A percentile compares a stretch with the other conserved stretches of the same genome.
These are phyloP conservation scores for Sturmia bella DNA, from an alignment of 2,888 invertebrate species.

Conservation along the genomic window DNA sequence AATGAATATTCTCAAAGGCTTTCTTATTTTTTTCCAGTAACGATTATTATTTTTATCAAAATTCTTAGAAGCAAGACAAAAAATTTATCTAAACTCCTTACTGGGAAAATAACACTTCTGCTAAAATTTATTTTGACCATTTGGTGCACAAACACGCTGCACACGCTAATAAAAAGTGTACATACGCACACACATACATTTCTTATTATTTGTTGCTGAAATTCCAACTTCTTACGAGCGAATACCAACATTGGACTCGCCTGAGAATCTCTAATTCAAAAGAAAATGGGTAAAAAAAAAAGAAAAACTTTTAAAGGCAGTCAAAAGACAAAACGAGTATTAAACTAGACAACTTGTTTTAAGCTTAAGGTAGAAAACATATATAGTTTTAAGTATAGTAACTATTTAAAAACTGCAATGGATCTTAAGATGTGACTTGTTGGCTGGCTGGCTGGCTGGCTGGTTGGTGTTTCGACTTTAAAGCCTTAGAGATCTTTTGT, in stretches of 20 bases:
- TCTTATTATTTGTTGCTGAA: slow-evolving; percentile 49
- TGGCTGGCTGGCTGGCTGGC: slow-evolving; percentile 1
- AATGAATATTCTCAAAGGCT: background rate
- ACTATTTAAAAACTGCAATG: slow-evolving; percentile 42
- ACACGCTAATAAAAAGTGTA: background rate
- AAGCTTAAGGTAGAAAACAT: slow-evolving; percentile 12
- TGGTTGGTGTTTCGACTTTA: background rate
- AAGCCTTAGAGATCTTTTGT: slow-evolving; percentile 9
- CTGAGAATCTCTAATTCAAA: slow-evolving; percentile 61
- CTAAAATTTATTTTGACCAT: slow-evolving; percentile 28
- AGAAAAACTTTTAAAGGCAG: slow-evolving; percentile 46
- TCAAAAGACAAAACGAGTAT: slow-evolving; percentile 58
- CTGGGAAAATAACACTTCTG: slow-evolving; percentile 36
- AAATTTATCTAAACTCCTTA: background rate
- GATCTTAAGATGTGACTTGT: slow-evolving; percentile 17
- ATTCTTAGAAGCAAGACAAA: slow-evolving; percentile 13
- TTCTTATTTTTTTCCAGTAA: background rate
- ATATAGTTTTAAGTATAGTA: slow-evolving; percentile 26
- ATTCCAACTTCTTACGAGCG: slow-evolving; percentile 33
- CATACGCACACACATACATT: background rate
- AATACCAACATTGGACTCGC: slow-evolving; percentile 26
- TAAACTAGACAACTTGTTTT: slow-evolving; percentile 51
- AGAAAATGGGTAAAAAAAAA: slow-evolving; percentile 45
- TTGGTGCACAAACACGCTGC: background rate
- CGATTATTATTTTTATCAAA: slow-evolving; percentile 8